These are phyloP conservation scores for Heterotis niloticus DNA, from an alignment of 2,113 vertebrate genomes.

Conservation along the genomic window DNA sequence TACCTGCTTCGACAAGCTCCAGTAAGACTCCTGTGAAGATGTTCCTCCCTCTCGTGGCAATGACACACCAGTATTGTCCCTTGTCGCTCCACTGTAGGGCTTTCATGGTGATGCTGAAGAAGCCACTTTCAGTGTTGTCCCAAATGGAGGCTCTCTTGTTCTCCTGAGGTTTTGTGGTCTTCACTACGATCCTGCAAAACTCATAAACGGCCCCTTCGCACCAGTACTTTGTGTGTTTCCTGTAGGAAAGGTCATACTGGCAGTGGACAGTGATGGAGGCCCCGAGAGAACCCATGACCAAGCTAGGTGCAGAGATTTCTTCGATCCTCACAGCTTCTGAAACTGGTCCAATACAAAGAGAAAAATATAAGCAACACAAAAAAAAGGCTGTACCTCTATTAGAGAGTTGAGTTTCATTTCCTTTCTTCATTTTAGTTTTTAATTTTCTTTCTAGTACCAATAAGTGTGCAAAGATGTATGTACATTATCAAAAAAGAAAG, in stretches of 20 bases:
- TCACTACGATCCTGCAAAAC: constrained; percentile 37
- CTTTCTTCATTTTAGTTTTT: no score
- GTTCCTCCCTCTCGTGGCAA: constrained; percentile 29
- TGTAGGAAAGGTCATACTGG: constrained; percentile 34
- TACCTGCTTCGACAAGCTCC: constrained; percentile 39
- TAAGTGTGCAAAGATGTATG: background rate
- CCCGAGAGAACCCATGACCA: constrained; percentile 22
- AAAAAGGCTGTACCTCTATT: background rate
- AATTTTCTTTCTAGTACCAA: no score
- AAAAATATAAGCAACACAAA: background rate
- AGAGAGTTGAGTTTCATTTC: background rate
- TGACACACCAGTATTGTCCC: constrained; percentile 53
- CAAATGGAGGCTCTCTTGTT: constrained; percentile 31
- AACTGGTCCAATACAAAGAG: background rate
- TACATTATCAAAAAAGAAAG: constrained; percentile 1
- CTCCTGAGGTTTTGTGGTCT: constrained; percentile 15
- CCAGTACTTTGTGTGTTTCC: constrained; percentile 50
- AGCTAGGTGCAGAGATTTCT: constrained; percentile 36
- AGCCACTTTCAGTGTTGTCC: constrained; percentile 38
- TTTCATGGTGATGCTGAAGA: constrained; percentile 48
- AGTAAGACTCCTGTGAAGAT: constrained; percentile 31
- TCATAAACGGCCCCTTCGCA: constrained; percentile 45
- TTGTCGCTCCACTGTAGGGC: constrained; percentile 36
- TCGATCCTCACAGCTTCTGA: background rate
- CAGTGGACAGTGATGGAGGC: constrained; percentile 42